Percentiles rank a stretch among this genome's conserved stretches.
These are phyloP conservation scores for Probaryconus sp. DNA, from an alignment of 1,140 invertebrate species.

Conservation along the genomic window DNA sequence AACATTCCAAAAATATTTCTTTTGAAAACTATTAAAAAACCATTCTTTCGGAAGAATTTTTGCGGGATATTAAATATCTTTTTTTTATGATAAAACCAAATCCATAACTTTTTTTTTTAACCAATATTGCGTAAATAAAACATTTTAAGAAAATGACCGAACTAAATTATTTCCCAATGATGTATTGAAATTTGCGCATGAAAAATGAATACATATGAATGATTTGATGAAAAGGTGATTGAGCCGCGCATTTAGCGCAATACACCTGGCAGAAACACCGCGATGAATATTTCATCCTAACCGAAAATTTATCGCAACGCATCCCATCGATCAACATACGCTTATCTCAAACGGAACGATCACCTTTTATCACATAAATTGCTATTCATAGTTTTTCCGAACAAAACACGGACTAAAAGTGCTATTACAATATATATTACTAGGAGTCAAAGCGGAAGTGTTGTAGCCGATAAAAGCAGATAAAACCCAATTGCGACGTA, in stretches of 20 bases:
- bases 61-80: too few species aligned
- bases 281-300: slow-evolving; percentile 56
- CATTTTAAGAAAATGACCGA: too few species aligned
- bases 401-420: slow-evolving; percentile 51
- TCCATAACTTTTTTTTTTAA: too few species aligned
- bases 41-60: too few species aligned
- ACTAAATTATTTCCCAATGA: too few species aligned
- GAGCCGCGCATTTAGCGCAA: slow-evolving; percentile 38
- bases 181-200: too few species aligned
- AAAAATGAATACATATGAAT: too few species aligned
- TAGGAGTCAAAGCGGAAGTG: slow-evolving; percentile 48
- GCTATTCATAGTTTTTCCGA: slow-evolving; percentile 60
- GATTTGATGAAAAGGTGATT: slow-evolving; percentile 29
- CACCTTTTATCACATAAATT: slow-evolving; percentile 60
- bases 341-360: slow-evolving; percentile 56
- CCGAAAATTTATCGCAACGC: slow-evolving; percentile 47
- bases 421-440: slow-evolving; percentile 65
- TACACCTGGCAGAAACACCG: slow-evolving; percentile 25
- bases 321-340: slow-evolving; percentile 60
- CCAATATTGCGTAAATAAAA: too few species aligned
- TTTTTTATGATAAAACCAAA: too few species aligned
- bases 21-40: too few species aligned
- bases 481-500: slow-evolving; percentile 49
- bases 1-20: neutral
- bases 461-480: slow-evolving; percentile 52